These are phyloP conservation scores for Ashinkailepas kermadecensis DNA, from an alignment of 2,888 invertebrate genomes.

Conservation along the genomic window DNA sequence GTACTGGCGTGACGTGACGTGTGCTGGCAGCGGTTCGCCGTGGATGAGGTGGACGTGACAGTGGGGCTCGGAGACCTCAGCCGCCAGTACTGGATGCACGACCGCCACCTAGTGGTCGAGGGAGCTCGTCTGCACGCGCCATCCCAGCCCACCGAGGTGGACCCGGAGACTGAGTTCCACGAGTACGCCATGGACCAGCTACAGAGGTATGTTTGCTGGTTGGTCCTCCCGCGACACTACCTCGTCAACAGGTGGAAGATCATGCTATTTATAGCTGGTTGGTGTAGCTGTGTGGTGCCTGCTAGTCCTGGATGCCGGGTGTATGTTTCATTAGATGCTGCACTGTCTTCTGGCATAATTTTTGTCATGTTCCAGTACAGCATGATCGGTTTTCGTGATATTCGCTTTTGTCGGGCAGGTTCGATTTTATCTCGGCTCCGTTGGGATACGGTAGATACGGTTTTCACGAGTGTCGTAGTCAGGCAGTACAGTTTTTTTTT, in stretches of 20 bases:
- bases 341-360: no score
- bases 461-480: background rate
- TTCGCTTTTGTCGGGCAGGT: no score
- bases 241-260: no score
- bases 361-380: no score
- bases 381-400: no score
- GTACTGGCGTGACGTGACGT: slow-evolving; percentile 39
- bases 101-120: slow-evolving; percentile 24
- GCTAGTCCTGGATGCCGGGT: no score
- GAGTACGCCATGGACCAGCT: slow-evolving; percentile 23
- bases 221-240: no score
- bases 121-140: slow-evolving; percentile 13
- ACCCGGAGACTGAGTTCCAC: slow-evolving; percentile 5
- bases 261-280: no score
- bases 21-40: background rate
- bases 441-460: no score
- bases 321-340: no score
- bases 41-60: background rate
- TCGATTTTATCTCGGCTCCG: no score
- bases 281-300: no score
- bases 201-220: background rate
- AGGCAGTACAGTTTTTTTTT: background rate
- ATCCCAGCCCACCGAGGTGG: background rate
- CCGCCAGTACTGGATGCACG: slow-evolving; percentile 26
- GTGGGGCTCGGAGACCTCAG: slow-evolving; percentile 8